Base-by-base conservation (phyloP, 37 sponge, comb jelly and placozoan species). In the Haliclona indistincta region DNA sequence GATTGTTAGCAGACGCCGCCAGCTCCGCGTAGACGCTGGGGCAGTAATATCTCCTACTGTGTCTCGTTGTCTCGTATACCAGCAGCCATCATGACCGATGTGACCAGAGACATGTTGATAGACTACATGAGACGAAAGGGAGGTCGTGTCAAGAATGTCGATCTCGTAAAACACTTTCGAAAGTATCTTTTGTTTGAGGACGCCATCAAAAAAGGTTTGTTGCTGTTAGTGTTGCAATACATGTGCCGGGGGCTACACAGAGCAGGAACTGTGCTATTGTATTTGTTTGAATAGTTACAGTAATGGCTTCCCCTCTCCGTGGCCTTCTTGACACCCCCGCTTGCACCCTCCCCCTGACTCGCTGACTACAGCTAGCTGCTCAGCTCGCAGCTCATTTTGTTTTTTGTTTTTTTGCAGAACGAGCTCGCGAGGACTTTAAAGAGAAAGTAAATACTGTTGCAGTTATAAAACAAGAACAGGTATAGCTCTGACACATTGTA, bases 101-200 rank as follows among this genome's bases (percentile, higher is more conserved):
- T 86, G 20, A 79, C 75, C 4, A 38, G 56, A 28, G 92, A 91
- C 2, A 82, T 82, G 73, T 80, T 91, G 10, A 72, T 77, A 49
- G 83, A 86, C 52, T 91, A 79, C 52, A 64, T 91, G 43, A 22
- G 73, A 1, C 30, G 49, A 29, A 86, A 82, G 29, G 92, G 92
- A 39, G 92, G 92, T 15, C 42, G 82, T 0, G 87, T 81, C 11
- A 82, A 82, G 65, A 91, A 91, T 54, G 87, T 91, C 4, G 92
- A 91, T 35, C 78, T 91, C 4, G 92, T 91, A 11, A 77, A 79
- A 25, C 92, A 91, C 67, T 91, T 91, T 38, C 86, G 84, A 63
- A 86, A 83, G 79, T 79, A 65, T 33, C 79, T 91, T 1, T 84
- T 86, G 30, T 40, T 66, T 0, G 88, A 82, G 5, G 79, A 82